phyloP scores from a whole-genome alignment of 1,140 invertebrate species.

The Panonychus citri region DNA sequence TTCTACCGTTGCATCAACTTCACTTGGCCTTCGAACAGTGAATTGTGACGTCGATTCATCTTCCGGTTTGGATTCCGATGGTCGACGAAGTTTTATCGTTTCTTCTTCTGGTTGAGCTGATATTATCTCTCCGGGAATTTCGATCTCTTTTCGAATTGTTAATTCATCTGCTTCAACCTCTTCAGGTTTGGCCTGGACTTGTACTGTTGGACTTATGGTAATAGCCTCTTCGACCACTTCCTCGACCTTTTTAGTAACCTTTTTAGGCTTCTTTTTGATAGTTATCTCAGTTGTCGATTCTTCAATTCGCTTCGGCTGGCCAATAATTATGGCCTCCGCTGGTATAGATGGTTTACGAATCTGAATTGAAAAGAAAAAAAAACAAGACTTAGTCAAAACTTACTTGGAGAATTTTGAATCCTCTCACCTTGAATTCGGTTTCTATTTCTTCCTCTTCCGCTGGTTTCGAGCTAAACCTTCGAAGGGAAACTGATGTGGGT shows the following conservation, averaged over 20 bases:
- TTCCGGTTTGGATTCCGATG: not conserved
- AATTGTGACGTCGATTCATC: not conserved
- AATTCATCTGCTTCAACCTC: not conserved
- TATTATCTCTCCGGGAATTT: not conserved
- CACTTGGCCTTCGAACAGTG: not conserved
- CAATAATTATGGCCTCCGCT: no score
- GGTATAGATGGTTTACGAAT: no score
- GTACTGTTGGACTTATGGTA: not conserved
- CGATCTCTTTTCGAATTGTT: not conserved
- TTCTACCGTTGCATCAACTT: not conserved
- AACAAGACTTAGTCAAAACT: no score
- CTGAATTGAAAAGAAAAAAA: no score
- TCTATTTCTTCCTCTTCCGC: no score
- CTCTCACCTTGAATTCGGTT: no score
- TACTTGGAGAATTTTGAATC: no score
- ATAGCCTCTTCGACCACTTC: not conserved
- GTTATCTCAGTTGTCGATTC: not conserved
- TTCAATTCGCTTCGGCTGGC: not conserved
- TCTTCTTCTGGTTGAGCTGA: not conserved
- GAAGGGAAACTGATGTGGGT: no score
- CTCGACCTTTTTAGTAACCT: not conserved
- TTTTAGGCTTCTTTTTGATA: not conserved
- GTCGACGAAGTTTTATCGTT: no score
- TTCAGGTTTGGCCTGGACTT: no score
- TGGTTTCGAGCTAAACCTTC: no score